Percentiles rank a stretch among this genome's conserved stretches.
Evolutionary conservation across 37 sponge, comb jelly and placozoan species (phyloP).

Genomic region (Haliclona indistincta): DNA sequence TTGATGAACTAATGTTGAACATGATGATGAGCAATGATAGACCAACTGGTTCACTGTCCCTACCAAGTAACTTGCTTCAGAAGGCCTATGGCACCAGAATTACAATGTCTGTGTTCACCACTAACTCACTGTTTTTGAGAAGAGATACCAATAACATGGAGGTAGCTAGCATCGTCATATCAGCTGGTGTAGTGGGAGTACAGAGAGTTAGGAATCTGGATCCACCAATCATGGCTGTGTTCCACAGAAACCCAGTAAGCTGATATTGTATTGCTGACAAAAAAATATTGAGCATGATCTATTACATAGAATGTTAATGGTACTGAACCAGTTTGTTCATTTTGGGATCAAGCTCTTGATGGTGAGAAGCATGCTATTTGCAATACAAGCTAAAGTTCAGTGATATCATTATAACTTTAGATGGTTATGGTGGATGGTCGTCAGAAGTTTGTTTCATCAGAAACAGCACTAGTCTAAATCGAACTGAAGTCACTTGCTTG

Average conservation of each 20-base stretch:
- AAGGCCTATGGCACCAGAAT: too few species aligned
- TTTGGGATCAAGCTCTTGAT: conserved; percentile 50
- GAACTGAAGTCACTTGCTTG: background rate
- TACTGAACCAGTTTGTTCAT: conserved; percentile 17
- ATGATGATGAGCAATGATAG: background rate
- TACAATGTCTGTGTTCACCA: conserved; percentile 7
- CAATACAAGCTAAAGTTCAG: background rate
- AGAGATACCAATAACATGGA: background rate
- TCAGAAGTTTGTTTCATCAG: conserved; percentile 7
- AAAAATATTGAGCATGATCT: background rate
- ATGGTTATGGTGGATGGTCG: conserved; percentile 55
- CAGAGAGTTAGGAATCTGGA: background rate
- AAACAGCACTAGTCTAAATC: too few species aligned
- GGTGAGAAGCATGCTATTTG: background rate
- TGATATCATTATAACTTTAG: background rate
- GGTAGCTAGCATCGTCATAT: conserved; percentile 27
- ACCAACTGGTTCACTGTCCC: conserved; percentile 6
- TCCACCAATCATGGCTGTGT: conserved; percentile 13
- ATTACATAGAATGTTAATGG: conserved; percentile 13
- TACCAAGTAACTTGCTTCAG: conserved; percentile 18
- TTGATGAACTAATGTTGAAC: background rate
- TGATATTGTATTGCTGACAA: too few species aligned
- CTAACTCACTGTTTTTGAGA: conserved; percentile 20
- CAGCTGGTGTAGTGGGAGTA: conserved; percentile 18
- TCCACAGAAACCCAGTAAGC: conserved; percentile 11